Conservation (phyloP, 1,140 invertebrate species). For the Heliconius himera region DNA sequence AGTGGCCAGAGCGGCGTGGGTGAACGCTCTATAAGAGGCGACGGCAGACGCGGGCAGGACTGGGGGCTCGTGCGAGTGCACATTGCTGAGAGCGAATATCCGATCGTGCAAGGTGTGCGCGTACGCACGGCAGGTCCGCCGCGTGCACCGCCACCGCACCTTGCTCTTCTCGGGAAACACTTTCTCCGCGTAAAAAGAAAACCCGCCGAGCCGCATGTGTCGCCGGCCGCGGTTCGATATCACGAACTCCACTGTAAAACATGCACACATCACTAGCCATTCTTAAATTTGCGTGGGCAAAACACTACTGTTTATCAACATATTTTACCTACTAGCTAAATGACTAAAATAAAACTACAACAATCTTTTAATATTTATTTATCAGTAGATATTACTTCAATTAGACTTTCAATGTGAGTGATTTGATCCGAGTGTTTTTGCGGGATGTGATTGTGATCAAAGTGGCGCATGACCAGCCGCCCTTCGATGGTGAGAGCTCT, state of each 20-base stretch:
- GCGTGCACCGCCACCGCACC: slow-evolving; percentile 79
- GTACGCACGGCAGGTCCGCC: slow-evolving; percentile 79
- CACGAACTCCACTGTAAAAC: slow-evolving; percentile 80
- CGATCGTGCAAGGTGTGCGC: slow-evolving; percentile 78
- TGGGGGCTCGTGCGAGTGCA: slow-evolving; percentile 76
- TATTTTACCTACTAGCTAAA: slow-evolving; percentile 5
- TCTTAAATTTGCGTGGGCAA: slow-evolving; percentile 11
- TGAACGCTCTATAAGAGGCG: slow-evolving; percentile 46
- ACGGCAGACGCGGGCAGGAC: slow-evolving; percentile 42
- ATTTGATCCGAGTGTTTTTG: slow-evolving; percentile 49
- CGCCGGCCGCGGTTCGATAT: slow-evolving; percentile 79
- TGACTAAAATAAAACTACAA: slow-evolving; percentile 16
- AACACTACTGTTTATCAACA: not conserved
- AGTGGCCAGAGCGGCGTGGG: slow-evolving; percentile 51
- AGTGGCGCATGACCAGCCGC: slow-evolving; percentile 48
- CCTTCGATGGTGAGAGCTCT: slow-evolving; percentile 65
- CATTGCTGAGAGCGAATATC: slow-evolving; percentile 79
- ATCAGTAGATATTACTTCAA: slow-evolving; percentile 59
- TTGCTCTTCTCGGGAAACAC: slow-evolving; percentile 79
- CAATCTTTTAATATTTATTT: slow-evolving; percentile 29
- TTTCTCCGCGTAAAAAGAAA: slow-evolving; percentile 81
- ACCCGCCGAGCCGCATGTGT: slow-evolving; percentile 77
- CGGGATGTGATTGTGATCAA: slow-evolving; percentile 57
- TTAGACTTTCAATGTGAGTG: slow-evolving; percentile 66
- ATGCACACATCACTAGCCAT: slow-evolving; percentile 55